Evolutionary conservation across 2,888 invertebrate species (phyloP).

Genomic region (Drosophila nigricruria): DNA sequence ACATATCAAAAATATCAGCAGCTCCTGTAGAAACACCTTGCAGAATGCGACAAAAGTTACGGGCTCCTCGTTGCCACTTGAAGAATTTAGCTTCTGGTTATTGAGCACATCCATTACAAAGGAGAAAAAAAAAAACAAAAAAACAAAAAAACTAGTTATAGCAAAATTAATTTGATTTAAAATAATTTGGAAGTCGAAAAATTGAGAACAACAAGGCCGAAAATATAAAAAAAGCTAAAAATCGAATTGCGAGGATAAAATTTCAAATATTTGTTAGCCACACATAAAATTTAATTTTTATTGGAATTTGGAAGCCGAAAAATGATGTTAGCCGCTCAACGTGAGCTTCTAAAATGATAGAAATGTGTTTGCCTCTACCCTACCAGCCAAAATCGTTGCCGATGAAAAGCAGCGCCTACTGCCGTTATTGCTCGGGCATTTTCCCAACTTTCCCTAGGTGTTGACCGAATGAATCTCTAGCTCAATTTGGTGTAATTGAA

Average conservation of each 20-base stretch:
- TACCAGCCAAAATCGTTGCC: neutral
- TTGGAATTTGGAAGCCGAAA: conserved; percentile 39
- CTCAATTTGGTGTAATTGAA: conserved; percentile 77
- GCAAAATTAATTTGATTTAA: neutral
- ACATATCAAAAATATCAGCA: conserved; percentile 21
- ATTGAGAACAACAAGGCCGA: neutral
- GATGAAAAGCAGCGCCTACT: conserved; percentile 51
- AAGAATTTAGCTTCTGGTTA: conserved; percentile 12
- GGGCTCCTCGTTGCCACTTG: neutral
- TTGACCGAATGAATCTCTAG: conserved; percentile 39
- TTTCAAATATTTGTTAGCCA: neutral
- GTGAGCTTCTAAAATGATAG: conserved; percentile 38
- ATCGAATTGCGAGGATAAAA: neutral
- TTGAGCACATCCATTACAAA: neutral
- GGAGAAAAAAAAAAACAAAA: neutral
- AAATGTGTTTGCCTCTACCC: too few relatives aligned
- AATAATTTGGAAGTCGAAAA: conserved; percentile 20
- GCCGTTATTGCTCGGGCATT: conserved; percentile 6
- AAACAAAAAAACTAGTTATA: neutral
- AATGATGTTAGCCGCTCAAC: conserved; percentile 33
- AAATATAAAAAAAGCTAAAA: neutral
- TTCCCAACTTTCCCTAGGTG: conserved; percentile 64
- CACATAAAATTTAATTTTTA: neutral
- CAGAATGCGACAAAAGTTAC: conserved; percentile 16
- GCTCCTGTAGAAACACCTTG: conserved; percentile 25